These are phyloP conservation scores for Paradisaea rubra DNA, from an alignment of 2,113 vertebrate species.

Conservation along the genomic window DNA sequence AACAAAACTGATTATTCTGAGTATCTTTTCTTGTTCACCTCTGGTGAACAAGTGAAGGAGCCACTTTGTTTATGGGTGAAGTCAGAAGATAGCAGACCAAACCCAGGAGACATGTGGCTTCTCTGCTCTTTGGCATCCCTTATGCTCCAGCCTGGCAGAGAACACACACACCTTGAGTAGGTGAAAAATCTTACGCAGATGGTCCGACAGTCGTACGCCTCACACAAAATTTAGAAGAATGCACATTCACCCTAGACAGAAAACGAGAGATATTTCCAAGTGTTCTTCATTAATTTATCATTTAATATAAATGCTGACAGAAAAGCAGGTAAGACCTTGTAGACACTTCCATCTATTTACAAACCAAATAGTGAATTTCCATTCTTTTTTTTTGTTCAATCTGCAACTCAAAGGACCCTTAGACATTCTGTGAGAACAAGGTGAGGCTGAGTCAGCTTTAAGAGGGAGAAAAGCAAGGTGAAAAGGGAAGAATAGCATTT, in stretches of 20 bases:
- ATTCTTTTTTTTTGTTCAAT: constrained; percentile 36
- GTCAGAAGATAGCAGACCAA: not conserved
- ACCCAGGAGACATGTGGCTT: accelerated
- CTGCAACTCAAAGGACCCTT: constrained; percentile 53
- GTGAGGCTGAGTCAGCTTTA: constrained; percentile 45
- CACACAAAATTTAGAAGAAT: not conserved
- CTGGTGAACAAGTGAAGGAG: not conserved
- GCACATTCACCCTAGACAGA: constrained; percentile 2
- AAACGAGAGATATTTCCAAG: not conserved
- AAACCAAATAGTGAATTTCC: constrained; percentile 56
- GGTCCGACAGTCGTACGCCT: not conserved
- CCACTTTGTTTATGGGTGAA: not conserved
- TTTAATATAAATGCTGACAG: constrained; percentile 75
- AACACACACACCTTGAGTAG: not conserved
- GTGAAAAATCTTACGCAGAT: not conserved
- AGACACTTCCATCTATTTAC: constrained; percentile 69
- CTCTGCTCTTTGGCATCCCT: not conserved
- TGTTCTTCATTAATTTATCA: constrained; percentile 67
- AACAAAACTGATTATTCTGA: not conserved
- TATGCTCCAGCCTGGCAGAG: accelerated
- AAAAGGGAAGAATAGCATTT: constrained; percentile 15
- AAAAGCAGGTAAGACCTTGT: constrained; percentile 67
- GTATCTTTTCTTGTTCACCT: not conserved
- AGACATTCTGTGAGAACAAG: constrained; percentile 32
- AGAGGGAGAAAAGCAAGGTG: not conserved